Conservation (phyloP, 2,113 vertebrate genomes). For the Anser cygnoides region DNA sequence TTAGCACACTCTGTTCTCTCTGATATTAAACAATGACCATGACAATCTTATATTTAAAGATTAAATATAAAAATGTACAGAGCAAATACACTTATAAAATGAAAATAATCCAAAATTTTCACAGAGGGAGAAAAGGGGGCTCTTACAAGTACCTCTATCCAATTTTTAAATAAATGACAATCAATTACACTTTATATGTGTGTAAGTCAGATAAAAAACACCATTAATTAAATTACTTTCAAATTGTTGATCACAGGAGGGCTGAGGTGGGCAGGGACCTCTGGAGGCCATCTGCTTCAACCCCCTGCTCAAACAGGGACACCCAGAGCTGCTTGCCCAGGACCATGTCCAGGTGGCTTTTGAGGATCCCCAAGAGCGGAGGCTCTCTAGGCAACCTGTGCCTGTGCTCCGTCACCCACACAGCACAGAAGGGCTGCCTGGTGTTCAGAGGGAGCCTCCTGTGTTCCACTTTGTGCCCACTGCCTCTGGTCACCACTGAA, state of each 20-base stretch:
- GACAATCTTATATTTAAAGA: background rate
- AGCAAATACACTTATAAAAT: background rate
- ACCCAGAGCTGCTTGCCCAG: background rate
- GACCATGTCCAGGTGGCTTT: background rate
- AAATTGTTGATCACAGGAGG: background rate
- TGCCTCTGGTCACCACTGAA: background rate
- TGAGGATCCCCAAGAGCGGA: background rate
- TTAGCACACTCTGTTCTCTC: background rate
- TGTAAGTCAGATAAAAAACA: background rate
- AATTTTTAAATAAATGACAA: background rate
- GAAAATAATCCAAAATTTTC: background rate
- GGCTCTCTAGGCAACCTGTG: background rate
- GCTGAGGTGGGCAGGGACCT: background rate
- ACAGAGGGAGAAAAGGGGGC: background rate
- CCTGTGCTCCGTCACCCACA: fast-evolving
- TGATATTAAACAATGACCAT: background rate
- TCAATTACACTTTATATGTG: background rate
- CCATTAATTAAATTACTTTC: background rate
- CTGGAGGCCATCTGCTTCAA: background rate
- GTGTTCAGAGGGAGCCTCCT: background rate
- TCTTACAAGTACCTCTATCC: background rate
- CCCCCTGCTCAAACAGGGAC: background rate
- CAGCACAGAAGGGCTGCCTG: background rate
- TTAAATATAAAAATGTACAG: background rate
- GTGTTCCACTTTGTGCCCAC: background rate